A percentile compares a stretch with the other conserved stretches of the same genome.
These are phyloP conservation scores for Paramisgurnus dabryanus DNA, from an alignment of 2,113 vertebrate species.

Conservation along the genomic window DNA sequence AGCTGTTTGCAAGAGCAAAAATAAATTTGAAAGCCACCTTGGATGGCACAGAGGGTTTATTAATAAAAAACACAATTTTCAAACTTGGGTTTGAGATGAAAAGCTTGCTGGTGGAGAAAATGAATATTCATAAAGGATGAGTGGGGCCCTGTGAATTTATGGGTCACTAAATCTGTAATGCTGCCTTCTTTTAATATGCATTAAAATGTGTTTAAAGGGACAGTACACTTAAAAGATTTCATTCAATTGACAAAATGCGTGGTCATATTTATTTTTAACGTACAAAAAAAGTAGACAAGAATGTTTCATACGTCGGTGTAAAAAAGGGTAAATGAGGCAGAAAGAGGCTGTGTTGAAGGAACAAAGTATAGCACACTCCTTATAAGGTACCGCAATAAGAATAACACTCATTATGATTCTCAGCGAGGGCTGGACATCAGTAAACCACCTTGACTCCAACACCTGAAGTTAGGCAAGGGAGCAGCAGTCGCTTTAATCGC, in stretches of 20 bases:
- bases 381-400: constrained; percentile 23
- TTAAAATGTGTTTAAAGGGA: neutral
- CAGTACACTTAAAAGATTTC: too few species aligned
- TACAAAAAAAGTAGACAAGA: too few species aligned
- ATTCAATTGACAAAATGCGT: too few species aligned
- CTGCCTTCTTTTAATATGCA: neutral
- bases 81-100: neutral
- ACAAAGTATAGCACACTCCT: neutral
- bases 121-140: constrained; percentile 3
- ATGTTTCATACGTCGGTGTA: too few species aligned
- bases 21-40: neutral
- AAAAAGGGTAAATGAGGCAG: neutral
- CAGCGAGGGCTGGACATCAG: constrained; percentile 19
- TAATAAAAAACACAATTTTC: neutral
- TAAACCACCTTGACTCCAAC: constrained; percentile 35
- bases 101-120: constrained; percentile 4
- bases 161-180: neutral
- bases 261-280: too few species aligned
- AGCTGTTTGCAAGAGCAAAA: neutral
- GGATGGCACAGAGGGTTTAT: neutral
- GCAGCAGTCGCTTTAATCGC: constrained; percentile 57
- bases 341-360: neutral
- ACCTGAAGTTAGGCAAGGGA: constrained; percentile 40
- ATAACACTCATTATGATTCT: constrained; percentile 55
- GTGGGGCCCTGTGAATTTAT: neutral